phyloP scores from a whole-genome alignment of 2,888 invertebrate genomes.

The Sarcophaga variegata region DNA sequence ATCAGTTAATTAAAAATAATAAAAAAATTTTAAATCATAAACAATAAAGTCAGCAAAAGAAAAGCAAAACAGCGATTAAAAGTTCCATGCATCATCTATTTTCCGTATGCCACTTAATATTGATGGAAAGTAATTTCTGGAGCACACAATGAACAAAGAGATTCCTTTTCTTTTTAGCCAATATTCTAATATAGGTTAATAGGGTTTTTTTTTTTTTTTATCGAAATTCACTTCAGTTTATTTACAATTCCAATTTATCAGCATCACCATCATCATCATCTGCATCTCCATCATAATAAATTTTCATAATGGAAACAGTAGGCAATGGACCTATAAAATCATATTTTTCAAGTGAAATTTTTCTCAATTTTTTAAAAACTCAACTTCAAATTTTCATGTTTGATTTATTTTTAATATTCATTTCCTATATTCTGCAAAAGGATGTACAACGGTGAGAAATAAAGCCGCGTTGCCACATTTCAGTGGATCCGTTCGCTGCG shows the following conservation, averaged over 20 bases:
- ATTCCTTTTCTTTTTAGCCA: not conserved
- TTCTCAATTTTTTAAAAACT: slow-evolving; percentile 15
- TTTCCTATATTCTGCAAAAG: not conserved
- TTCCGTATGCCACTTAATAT: no score
- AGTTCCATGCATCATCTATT: no score
- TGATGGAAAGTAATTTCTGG: no score
- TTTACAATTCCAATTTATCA: not conserved
- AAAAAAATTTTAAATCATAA: no score
- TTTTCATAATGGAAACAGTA: slow-evolving; percentile 17
- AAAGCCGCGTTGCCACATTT: slow-evolving; percentile 55
- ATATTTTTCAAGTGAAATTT: slow-evolving; percentile 26
- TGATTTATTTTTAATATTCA: slow-evolving; percentile 19
- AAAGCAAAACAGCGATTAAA: no score
- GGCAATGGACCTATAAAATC: slow-evolving; percentile 8
- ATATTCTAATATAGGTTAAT: slow-evolving; percentile 5
- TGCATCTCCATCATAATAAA: not conserved
- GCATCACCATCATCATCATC: not conserved
- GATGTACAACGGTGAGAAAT: not conserved
- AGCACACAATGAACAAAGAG: no score
- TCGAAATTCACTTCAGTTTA: not conserved
- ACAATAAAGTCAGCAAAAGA: no score
- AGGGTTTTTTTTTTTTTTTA: not conserved
- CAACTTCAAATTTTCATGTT: slow-evolving; percentile 27
- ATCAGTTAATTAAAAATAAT: no score
- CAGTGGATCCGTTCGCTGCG: slow-evolving; percentile 36